These are phyloP conservation scores for Litoditis marina DNA, from an alignment of 2,888 invertebrate genomes.

Conservation along the genomic window DNA sequence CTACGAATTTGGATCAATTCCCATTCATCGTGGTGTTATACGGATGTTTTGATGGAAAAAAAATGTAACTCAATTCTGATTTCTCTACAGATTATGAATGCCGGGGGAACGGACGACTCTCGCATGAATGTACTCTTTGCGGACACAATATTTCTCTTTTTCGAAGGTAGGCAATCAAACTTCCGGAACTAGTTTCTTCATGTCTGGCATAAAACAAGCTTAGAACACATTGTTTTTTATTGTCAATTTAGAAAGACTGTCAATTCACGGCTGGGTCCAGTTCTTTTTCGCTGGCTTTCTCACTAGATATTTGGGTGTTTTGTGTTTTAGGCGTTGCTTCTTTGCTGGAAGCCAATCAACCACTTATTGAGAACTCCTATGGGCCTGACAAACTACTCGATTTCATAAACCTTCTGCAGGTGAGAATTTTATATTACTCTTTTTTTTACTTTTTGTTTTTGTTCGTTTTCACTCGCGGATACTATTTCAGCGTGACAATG, in stretches of 20 bases:
- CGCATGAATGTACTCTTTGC: constrained; percentile 77
- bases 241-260: too few species aligned
- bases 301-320: constrained; percentile 6
- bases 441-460: not conserved
- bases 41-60: not conserved
- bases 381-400: constrained; percentile 75
- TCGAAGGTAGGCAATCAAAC: constrained; percentile 71
- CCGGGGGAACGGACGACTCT: constrained; percentile 68
- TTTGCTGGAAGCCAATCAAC: constrained; percentile 81
- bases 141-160: constrained; percentile 78
- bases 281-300: too few species aligned
- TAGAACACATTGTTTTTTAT: too few species aligned
- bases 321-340: constrained; percentile 72
- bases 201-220: too few species aligned
- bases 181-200: not conserved
- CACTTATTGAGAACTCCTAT: constrained; percentile 83
- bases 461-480: too few species aligned
- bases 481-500: constrained; percentile 33
- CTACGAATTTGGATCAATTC: not conserved
- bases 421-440: too few species aligned
- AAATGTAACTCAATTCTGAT: too few species aligned
- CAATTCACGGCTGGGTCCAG: not conserved
- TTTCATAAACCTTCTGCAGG: constrained; percentile 74
- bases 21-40: too few species aligned
- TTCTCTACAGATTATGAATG: constrained; percentile 48